Conservation (phyloP, 2,113 vertebrate species). For the Bujurquina vittata region DNA sequence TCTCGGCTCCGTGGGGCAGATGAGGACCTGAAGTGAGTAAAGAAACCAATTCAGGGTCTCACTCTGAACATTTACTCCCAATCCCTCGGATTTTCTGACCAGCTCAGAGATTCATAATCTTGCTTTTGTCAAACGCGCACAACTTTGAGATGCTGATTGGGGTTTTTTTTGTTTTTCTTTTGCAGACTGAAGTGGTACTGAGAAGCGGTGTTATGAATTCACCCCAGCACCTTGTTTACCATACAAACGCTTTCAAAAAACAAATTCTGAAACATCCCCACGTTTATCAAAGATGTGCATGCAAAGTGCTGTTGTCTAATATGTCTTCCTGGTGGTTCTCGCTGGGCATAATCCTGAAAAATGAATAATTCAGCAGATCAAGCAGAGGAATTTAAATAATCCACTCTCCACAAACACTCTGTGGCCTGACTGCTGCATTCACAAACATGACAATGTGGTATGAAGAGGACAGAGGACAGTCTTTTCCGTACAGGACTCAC, state of each 20-base stretch:
- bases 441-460: background rate
- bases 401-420: slow-evolving; percentile 30
- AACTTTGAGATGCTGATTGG: background rate
- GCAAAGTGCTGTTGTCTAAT: slow-evolving; percentile 21
- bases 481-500: background rate
- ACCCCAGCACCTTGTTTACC: background rate
- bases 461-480: slow-evolving; percentile 23
- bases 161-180: background rate
- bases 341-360: slow-evolving; percentile 13
- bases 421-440: slow-evolving; percentile 8
- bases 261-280: slow-evolving; percentile 4
- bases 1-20: background rate
- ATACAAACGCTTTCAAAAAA: slow-evolving; percentile 10
- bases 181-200: background rate
- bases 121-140: background rate
- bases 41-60: background rate
- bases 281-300: slow-evolving; percentile 22
- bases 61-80: background rate
- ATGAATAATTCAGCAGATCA: slow-evolving; percentile 64
- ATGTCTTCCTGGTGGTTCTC: slow-evolving; percentile 35
- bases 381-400: slow-evolving; percentile 46
- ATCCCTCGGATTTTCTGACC: background rate
- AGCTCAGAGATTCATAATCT: background rate
- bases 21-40: background rate
- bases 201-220: slow-evolving; percentile 6